Evolutionary conservation across 2,113 vertebrate genomes (phyloP), one percentile per base, ranked within the genome.

Genomic region (Triplophysa rosa): DNA sequence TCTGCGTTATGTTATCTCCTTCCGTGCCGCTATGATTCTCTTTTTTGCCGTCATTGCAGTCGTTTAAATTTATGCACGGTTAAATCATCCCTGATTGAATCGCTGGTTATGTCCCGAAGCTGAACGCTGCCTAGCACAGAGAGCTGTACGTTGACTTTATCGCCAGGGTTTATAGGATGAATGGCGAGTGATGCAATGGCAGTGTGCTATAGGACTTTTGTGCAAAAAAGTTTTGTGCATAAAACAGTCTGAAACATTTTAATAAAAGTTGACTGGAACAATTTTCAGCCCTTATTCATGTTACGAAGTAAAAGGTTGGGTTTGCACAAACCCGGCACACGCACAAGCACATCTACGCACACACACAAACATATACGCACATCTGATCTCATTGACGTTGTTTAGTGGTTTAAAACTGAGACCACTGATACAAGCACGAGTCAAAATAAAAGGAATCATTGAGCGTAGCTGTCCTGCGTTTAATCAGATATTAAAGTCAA

Each of bases 231-330:
- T 56, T 29, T 74, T 74, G 64, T 75, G 75, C 79, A 81, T 79
- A 82, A 75, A 82, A 70, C 71, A 84, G 64, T 59, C 77, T 14
- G 19, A 21, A 62, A 76, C 76, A 49, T 77, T 76, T 66, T 62
- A 68, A 69, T 74, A 84, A 83, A 70, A 59, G 49, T 47, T 29
- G 59, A 75, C 59, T 65, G 79, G 79, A 79, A 77, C 63, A 79
- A 79, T 61, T 75, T 65, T 82, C 65, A 79, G 79, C 79, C 80
- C 80, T 84, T 84, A 66, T 42, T 66, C 42, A 37, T 64, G 59
- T 75, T 75, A 63, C 45, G 67, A 82, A 79, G 21, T 26, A 78
- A 61, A 65, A 56, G 52, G 68, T 42, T 65, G 4, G 29, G 61
- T 24, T 76, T 64, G n/a, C 42, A 49, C 42, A 33, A 64, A 24